Base-by-base conservation (phyloP, 2,797 vertebrate genomes). In the Babyrousa celebensis region DNA sequence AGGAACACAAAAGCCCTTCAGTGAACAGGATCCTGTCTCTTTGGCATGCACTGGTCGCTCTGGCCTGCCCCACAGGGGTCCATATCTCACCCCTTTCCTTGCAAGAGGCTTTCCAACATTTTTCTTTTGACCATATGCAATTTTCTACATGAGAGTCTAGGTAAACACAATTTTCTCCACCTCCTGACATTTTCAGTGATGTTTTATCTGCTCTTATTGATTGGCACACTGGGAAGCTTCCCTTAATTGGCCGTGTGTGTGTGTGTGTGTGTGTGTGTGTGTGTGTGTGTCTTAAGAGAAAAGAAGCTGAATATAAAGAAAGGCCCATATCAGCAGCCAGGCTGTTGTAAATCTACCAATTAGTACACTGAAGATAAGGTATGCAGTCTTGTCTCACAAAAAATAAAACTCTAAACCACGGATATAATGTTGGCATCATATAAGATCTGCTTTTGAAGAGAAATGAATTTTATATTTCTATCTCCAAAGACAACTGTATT, bases 141-240 rank as follows among this genome's bases (percentile, higher is more conserved):
- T 86, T 96, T 96, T 87, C 88, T 86, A 32, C 6, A 18, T 5
- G 14, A 93, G 21, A 79, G 40, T 83, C 40, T 83, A 36, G 25
- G 74, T 84, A 84, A 96, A 92, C 48, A 91, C 68, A 71, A 21
- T 84, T 91, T 86, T 67, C 60, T 43, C 70, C 65, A 87, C 85
- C 83, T 94, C 83, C 67, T 87, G 94, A 95, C 88, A 89, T 93
- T 95, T 89, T 91, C 83, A 72, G 91, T 40, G 74, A 91, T 88
- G 85, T 80, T 96, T 96, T 85, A 96, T 89, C 91, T 93, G 85
- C 40, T 89, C 12, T 56, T 96, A 96, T 96, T 89, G 96, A 97
- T 96, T 92, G 78, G 60, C 25, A 92, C 77, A 96, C 58, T 91
- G 77, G 87, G 85, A 92, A 90, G 77, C 92, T 92, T 93, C 43